A percentile compares a stretch with the other conserved stretches of the same genome.
Evolutionary conservation across 2,113 vertebrate species (phyloP).

Genomic region (Mellivora capensis): DNA sequence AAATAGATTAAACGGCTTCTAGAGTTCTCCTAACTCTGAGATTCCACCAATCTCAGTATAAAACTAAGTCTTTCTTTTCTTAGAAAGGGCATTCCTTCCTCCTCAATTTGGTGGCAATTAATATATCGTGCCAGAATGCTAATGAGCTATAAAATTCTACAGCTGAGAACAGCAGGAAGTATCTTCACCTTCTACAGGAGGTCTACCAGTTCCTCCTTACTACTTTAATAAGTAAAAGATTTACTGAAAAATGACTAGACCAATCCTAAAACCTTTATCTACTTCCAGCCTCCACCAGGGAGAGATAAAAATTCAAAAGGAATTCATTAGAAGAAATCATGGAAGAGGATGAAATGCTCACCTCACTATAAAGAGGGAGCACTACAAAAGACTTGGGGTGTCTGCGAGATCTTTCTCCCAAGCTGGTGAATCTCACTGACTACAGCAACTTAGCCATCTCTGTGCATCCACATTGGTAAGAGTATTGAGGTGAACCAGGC

Average conservation of each 20-base stretch:
- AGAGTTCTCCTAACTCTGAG: conserved; percentile 4
- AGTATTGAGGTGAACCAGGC: not conserved
- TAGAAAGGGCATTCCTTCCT: not conserved
- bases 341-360: not conserved
- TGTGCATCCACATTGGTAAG: not conserved
- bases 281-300: not conserved
- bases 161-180: not conserved
- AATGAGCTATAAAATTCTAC: not conserved
- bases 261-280: not conserved
- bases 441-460: not conserved
- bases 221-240: not conserved
- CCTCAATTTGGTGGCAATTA: not conserved
- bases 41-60: not conserved
- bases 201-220: not conserved
- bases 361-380: not conserved
- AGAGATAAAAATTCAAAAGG: not conserved
- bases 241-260: not conserved
- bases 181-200: not conserved
- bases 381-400: not conserved
- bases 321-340: not conserved
- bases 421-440: not conserved
- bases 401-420: not conserved
- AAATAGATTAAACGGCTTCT: not conserved
- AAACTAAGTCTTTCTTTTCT: not conserved
- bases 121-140: not conserved